A percentile compares a stretch with the other conserved stretches of the same genome.
Evolutionary conservation across 2,797 vertebrate genomes (phyloP).

Genomic region (Sylvia borin): DNA sequence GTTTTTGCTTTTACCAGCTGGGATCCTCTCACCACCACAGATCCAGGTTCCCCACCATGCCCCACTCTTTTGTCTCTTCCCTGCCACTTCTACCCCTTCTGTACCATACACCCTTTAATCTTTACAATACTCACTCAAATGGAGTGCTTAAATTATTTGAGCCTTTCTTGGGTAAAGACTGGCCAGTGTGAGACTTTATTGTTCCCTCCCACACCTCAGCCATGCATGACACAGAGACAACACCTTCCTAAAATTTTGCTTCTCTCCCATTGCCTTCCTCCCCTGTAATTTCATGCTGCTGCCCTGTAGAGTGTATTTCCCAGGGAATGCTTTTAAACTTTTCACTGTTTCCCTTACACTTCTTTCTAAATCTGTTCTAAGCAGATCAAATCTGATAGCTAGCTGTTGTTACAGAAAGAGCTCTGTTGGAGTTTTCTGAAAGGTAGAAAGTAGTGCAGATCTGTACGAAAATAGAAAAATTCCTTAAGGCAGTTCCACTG

Average conservation of each 20-base stretch:
- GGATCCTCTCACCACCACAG: background rate
- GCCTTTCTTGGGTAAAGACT: background rate
- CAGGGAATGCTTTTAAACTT: constrained; percentile 34
- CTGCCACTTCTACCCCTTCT: background rate
- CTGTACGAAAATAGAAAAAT: constrained; percentile 25
- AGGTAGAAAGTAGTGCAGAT: constrained; percentile 1
- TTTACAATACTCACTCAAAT: background rate
- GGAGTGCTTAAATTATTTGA: background rate
- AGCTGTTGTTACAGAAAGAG: constrained; percentile 42
- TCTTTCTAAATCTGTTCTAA: constrained; percentile 51
- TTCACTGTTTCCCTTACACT: constrained; percentile 5
- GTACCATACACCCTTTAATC: background rate
- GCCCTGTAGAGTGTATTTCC: background rate
- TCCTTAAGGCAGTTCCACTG: constrained; percentile 5
- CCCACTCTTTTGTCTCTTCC: background rate
- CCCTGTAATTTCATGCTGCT: constrained; percentile 42
- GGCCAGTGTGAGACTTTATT: background rate
- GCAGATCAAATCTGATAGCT: constrained; percentile 48
- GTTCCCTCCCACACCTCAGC: background rate
- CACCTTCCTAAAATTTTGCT: background rate
- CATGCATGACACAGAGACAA: background rate
- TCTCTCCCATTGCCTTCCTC: constrained; percentile 29
- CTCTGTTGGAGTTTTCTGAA: constrained; percentile 58
- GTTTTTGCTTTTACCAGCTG: background rate
- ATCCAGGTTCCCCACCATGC: background rate